Percentiles rank a stretch among this genome's conserved stretches.
These are phyloP conservation scores for Scrobipalpa costella DNA, from an alignment of 2,888 invertebrate genomes.

Conservation along the genomic window DNA sequence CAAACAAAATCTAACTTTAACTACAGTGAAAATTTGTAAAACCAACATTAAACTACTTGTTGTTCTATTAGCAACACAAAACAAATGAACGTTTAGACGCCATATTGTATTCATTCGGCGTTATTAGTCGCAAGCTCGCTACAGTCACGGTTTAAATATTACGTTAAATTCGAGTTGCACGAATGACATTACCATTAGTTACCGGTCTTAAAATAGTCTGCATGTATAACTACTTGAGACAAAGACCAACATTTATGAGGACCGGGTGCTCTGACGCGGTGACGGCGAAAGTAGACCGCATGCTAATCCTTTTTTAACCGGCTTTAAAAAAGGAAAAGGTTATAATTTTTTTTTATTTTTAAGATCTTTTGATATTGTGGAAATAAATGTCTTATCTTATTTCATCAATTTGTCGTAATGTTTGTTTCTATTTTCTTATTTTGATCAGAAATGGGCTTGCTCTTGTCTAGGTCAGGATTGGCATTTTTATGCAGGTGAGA, in stretches of 20 bases:
- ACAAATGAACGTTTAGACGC: not conserved
- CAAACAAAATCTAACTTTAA: not conserved
- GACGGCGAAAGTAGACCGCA: constrained; percentile 62
- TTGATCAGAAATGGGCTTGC: no score
- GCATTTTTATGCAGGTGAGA: no score
- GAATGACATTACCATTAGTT: constrained; percentile 21
- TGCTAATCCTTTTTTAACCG: constrained; percentile 52
- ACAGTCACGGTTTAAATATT: constrained; percentile 18
- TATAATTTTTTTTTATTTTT: no score
- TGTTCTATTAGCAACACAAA: not conserved
- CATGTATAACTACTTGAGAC: constrained; percentile 39
- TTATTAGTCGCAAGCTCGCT: not conserved
- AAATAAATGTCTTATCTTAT: no score
- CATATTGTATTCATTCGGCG: not conserved
- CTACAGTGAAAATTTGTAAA: not conserved
- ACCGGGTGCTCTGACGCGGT: constrained; percentile 31
- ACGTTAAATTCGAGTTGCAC: constrained; percentile 9
- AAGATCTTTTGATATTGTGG: no score
- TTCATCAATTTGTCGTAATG: no score
- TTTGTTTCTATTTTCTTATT: no score
- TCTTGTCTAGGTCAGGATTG: no score
- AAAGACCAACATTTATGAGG: constrained; percentile 53
- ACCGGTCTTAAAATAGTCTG: constrained; percentile 17
- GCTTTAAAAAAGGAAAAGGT: no score
- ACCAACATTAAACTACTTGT: not conserved